Evolutionary conservation across 2,113 vertebrate species (phyloP).

Genomic region (Osmerus eperlanus): DNA sequence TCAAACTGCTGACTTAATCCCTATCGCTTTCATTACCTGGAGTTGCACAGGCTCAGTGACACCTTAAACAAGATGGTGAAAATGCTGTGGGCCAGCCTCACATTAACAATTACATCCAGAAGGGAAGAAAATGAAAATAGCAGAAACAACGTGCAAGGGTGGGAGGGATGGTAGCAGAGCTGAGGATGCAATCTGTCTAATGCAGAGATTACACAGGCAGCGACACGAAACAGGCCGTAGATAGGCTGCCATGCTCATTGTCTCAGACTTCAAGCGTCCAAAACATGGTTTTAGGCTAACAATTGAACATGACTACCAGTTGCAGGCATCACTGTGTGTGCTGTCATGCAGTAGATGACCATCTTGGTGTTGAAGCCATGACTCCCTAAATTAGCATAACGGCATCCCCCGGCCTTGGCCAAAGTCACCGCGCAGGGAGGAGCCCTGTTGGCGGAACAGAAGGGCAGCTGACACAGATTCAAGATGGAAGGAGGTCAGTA

Average conservation of each 20-base stretch:
- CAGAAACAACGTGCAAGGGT: conserved; percentile 10
- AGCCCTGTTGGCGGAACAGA: conserved; percentile 33
- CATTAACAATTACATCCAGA: conserved; percentile 31
- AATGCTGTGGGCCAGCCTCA: conserved; percentile 14
- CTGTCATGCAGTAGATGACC: conserved; percentile 4
- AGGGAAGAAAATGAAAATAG: conserved; percentile 24
- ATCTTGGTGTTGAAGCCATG: conserved; percentile 1
- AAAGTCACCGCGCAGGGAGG: conserved; percentile 19
- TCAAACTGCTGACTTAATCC: conserved; percentile 58
- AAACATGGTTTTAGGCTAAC: background rate
- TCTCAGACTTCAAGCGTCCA: background rate
- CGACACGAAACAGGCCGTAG: background rate
- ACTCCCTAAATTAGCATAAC: conserved; percentile 9
- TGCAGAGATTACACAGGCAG: conserved; percentile 12
- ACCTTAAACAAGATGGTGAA: conserved; percentile 32
- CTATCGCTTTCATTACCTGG: conserved; percentile 60
- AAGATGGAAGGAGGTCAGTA: conserved; percentile 57
- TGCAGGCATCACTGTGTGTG: background rate
- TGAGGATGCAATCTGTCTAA: conserved; percentile 6
- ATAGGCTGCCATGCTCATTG: background rate
- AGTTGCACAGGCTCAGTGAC: conserved; percentile 13
- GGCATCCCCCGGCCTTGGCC: background rate
- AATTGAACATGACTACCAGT: background rate
- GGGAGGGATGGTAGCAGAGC: background rate
- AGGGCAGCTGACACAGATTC: conserved; percentile 54